Base-by-base conservation (phyloP, 1,140 invertebrate genomes). In the Ips nitidus region DNA sequence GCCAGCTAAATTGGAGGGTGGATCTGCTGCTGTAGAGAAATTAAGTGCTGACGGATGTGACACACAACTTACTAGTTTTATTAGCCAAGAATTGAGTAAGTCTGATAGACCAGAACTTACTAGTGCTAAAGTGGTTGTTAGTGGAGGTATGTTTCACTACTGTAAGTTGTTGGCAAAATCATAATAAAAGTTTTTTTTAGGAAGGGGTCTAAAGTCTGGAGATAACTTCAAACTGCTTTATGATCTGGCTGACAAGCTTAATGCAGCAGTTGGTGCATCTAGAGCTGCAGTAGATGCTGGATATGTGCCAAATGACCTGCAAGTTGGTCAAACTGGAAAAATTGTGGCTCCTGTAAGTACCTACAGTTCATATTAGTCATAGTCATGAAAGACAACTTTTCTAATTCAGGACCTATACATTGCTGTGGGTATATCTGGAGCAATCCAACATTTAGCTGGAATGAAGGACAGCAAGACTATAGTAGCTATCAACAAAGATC, bases 401-500 rank as follows among this genome's bases (percentile, higher is more conserved):
- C 22, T 50, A 50, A 50, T 50, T 50, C 22, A 50, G 94, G 93
- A 99, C 78, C 82, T 99, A 72, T 99, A 99, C 82, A 93, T 99
- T 69, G 98, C 97, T 66, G 91, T 99, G 38, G 98, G 98, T 38
- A 99, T 99, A 75, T 98, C 95, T 71, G 98, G 98, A 39, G 98
- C 98, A 52, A 99, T 99, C 79, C 98, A 99, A 81, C 98, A 99
- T 87, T 87, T 99, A 73, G 98, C 98, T 73, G 95, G 95, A 71
- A 99, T 99, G 97, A 99, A 99, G 83, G 98, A 99, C 82, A 98
- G 95, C 41, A 99, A 99, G 84, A 97, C 96, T 0, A 99, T 99
- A 81, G 98, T 99, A 2, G 97, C 98, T 37, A 99, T 99, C 74
- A 99, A 99, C 81, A 99, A 99, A 81, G 98, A 99, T 80, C 52